Conservation (phyloP, 2,888 invertebrate genomes). For the Athetis lepigone region DNA sequence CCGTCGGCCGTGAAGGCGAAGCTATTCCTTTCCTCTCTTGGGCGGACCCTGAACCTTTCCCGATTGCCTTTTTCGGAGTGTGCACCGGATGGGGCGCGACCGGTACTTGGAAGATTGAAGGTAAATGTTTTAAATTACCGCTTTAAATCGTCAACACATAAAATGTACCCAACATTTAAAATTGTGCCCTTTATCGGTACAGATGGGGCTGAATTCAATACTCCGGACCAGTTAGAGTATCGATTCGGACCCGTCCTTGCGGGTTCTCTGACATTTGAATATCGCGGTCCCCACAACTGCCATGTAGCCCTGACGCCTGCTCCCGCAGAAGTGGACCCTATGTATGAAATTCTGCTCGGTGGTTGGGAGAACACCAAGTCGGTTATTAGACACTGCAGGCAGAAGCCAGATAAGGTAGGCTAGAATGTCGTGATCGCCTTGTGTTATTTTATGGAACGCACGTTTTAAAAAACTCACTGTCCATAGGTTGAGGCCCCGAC, state of each 20-base stretch:
- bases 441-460: conserved; percentile 51
- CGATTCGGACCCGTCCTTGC: conserved; percentile 89
- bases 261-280: conserved; percentile 90
- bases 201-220: conserved; percentile 90
- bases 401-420: conserved; percentile 92
- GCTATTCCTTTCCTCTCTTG: conserved; percentile 93
- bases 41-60: conserved; percentile 93
- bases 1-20: conserved; percentile 94
- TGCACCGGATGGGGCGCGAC: conserved; percentile 97
- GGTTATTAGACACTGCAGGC: conserved; percentile 91
- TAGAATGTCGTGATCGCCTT: conserved; percentile 67
- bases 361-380: conserved; percentile 93
- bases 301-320: conserved; percentile 91
- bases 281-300: conserved; percentile 92
- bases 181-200: conserved; percentile 77
- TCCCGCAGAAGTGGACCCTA: conserved; percentile 90
- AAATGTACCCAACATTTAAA: conserved; percentile 88
- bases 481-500: conserved; percentile 91
- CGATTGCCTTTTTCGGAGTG: conserved; percentile 94
- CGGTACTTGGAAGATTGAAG: conserved; percentile 95
- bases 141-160: conserved; percentile 55
- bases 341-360: conserved; percentile 93
- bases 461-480: conserved; percentile 51
- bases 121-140: conserved; percentile 78
- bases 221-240: conserved; percentile 91